Base-by-base conservation (phyloP, 2,797 vertebrate genomes). In the Peromyscus attwateri region DNA sequence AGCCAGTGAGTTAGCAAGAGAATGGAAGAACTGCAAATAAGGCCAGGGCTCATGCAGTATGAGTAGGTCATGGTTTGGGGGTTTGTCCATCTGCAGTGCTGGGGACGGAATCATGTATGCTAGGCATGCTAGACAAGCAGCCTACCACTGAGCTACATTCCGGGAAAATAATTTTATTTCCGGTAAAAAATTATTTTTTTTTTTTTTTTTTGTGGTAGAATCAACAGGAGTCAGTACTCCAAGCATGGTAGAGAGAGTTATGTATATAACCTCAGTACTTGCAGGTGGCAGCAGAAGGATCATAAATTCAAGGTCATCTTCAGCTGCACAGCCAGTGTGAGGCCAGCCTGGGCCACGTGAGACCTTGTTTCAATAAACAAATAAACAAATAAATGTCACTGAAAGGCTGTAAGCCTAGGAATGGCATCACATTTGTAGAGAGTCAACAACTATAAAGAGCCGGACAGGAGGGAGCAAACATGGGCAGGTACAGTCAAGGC, bases 201-300 rank as follows among this genome's bases (percentile, higher is more conserved):
- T 40, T 40, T 40, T 40, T 66, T 71, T 70, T 43, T 62, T 49
- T 29, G 12, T 49, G 46, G 21, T 87, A 87, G 21, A 87, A 71
- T 71, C 84, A 87, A 71, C 37, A 89, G 27, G 92, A 89, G 62
- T 46, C 83, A 73, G 52, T 71, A 71, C 66, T 52, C 66, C 55
- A 29, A 29, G 43, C 66, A 87, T 55, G 49, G 84, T 37, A 29
- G 40, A 83, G 25, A 52, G 52, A 55, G 52, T 55, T 62, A 9
- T 10, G n/a, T 37, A 17, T 83, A 83, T 62, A 83, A 83, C 27
- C n/a, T 62, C 81, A 83, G 66, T 16, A 70, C 34, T 37, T 16
- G 1, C 34, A n/a, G 49, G 46, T 68, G 21, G n/a, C n/a, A 37
- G 64, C 43, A 68, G 13, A 13, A 87, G 31, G 34, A 52, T 49